A percentile compares a stretch with the other conserved stretches of the same genome.
Conservation (phyloP, 1,140 invertebrate species). For the Goniozus legneri region DNA sequence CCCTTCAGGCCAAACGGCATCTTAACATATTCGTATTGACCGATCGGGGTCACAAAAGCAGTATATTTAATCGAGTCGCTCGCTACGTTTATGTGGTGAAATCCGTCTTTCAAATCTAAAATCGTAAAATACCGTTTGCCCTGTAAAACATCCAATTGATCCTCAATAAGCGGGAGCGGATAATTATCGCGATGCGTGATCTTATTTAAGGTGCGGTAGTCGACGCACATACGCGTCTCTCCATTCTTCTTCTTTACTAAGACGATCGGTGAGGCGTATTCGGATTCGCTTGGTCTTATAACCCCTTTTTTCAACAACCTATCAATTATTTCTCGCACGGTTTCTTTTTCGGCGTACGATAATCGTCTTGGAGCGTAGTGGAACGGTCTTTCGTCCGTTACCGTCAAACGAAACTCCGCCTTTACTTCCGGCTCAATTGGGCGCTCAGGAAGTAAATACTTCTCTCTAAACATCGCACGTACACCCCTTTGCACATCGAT, state of each 20-base stretch:
- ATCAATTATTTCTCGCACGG: neutral
- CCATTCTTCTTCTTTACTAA: slow-evolving; percentile 3
- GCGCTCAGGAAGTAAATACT: neutral
- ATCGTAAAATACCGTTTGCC: neutral
- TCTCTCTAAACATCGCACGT: neutral
- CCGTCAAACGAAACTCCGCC: neutral
- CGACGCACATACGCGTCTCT: slow-evolving; percentile 3
- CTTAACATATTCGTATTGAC: neutral
- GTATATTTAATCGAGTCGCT: neutral
- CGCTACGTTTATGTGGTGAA: neutral
- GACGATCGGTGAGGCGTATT: slow-evolving; percentile 1
- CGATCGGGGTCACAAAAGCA: neutral
- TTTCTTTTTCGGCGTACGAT: neutral
- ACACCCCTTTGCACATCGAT: neutral
- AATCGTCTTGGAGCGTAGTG: neutral
- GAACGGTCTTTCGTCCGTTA: neutral
- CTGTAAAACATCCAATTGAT: neutral
- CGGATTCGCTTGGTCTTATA: neutral
- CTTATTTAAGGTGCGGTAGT: slow-evolving; percentile 1
- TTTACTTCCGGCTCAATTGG: neutral
- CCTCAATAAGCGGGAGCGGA: slow-evolving; percentile 1
- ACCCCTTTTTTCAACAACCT: neutral
- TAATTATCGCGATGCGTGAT: neutral
- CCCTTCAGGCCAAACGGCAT: slow-evolving; percentile 8
- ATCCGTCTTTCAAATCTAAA: neutral